Evolutionary conservation across 2,888 invertebrate species (phyloP), one percentile per base, ranked within the genome.

Genomic region (Noctua pronuba): DNA sequence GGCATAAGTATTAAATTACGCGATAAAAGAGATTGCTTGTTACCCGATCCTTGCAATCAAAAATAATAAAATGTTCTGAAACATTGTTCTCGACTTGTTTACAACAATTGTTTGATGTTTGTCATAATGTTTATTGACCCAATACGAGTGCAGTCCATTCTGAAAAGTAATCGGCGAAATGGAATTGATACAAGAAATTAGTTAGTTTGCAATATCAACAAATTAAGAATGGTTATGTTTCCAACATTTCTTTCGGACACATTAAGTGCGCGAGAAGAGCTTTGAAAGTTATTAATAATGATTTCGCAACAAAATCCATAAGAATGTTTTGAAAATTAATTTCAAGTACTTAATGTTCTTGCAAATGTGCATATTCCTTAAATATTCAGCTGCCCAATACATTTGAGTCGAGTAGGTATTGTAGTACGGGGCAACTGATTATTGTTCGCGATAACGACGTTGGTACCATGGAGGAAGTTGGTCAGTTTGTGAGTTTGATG

Each of bases 71-170:
- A 21, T n/a, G 44, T 65, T 31, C 28, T 28, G 68, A 67, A 72
- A 68, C 21, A 62, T 18, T 35, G 31, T 73, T 64, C n/a, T 2
- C 38, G 81, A 72, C 52, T 64, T 80, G n/a, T 85, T 85, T 83
- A 83, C 81, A 68, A 49, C 80, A 71, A 85, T 58, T 85, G 62
- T 71, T 16, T 16, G 58, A 18, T 38, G 58, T 85, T 28, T 67
- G 68, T 69, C 68, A 80, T 46, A 60, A 46, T 71, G 64, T 82
- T 85, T 80, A 85, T 75, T 73, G 41, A 58, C 7, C 31, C 38
- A n/a, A 68, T 31, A 35, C 55, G 41, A 16, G 16, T 49, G 31
- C 28, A 38, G 10, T 24, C 6, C 67, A 52, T 77, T 72, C 62
- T 11, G 21, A 60, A 70, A 79, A 68, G 52, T 58, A 55, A 73